phyloP scores from a whole-genome alignment of 2,113 vertebrate species.

The Callorhinus ursinus region DNA sequence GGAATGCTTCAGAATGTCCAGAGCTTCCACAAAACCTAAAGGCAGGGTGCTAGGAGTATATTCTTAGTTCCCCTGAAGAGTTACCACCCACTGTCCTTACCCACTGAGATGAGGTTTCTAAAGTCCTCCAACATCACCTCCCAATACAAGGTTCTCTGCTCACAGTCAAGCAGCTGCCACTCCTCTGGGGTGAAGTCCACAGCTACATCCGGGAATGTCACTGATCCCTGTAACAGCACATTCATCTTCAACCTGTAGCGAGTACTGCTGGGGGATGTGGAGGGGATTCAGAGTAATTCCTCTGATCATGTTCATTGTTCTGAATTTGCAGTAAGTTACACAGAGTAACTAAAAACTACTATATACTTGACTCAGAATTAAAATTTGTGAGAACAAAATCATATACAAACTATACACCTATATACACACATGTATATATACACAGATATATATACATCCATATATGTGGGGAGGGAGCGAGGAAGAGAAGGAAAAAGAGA shows the following conservation, averaged over 20 bases:
- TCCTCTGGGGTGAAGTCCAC: conserved; percentile 66
- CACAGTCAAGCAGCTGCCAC: conserved; percentile 64
- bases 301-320: background rate
- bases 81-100: conserved; percentile 61
- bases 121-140: conserved; percentile 74
- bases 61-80: background rate
- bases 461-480: background rate
- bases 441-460: background rate
- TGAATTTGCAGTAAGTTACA: background rate
- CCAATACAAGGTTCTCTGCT: conserved; percentile 66
- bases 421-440: background rate
- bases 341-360: background rate
- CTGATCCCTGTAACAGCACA: conserved; percentile 57
- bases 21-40: background rate
- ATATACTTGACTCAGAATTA: background rate
- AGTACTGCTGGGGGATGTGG: background rate
- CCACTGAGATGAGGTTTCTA: conserved; percentile 68
- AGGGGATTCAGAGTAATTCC: background rate
- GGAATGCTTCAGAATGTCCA: conserved; percentile 23
- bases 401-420: background rate
- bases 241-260: conserved; percentile 9
- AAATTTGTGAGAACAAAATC: background rate
- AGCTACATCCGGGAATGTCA: conserved; percentile 65
- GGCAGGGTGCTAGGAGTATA: background rate
- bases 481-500: background rate